Percentiles rank a stretch among this genome's conserved stretches.
Conservation (phyloP, 2,797 vertebrate genomes). For the Heterohyrax brucei region DNA sequence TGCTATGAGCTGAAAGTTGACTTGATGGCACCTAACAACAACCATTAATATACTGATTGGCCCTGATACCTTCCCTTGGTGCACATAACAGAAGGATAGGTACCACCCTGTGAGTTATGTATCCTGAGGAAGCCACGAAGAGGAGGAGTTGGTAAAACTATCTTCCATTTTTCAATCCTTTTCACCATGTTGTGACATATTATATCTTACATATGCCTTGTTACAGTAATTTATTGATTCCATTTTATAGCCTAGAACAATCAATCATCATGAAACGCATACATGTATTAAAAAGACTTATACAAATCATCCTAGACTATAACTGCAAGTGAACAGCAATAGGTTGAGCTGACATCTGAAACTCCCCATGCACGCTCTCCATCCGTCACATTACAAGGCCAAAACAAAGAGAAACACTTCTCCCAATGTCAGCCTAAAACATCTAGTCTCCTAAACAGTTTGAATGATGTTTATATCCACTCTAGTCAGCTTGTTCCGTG, state of each 20-base stretch:
- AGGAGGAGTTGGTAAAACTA: neutral
- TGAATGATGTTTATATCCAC: neutral
- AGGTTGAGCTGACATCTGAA: neutral
- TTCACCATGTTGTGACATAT: neutral
- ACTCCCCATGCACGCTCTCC: neutral
- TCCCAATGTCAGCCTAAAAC: conserved; percentile 19
- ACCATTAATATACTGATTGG: neutral
- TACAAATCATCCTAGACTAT: neutral
- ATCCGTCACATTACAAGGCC: neutral
- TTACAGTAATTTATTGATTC: neutral
- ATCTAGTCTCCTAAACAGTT: neutral
- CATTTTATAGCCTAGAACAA: neutral
- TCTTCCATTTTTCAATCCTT: neutral
- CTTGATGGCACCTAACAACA: too few species aligned
- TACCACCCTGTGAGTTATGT: neutral
- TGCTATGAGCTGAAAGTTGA: too few species aligned
- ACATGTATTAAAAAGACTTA: neutral
- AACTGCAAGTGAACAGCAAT: neutral
- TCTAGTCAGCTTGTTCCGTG: neutral
- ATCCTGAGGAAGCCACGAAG: neutral
- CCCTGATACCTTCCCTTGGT: neutral
- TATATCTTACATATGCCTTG: neutral
- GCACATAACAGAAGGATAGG: neutral
- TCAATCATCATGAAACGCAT: neutral
- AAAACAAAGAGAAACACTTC: neutral